Conservation (phyloP, 2,113 vertebrate genomes). For the Carassius carassius region DNA sequence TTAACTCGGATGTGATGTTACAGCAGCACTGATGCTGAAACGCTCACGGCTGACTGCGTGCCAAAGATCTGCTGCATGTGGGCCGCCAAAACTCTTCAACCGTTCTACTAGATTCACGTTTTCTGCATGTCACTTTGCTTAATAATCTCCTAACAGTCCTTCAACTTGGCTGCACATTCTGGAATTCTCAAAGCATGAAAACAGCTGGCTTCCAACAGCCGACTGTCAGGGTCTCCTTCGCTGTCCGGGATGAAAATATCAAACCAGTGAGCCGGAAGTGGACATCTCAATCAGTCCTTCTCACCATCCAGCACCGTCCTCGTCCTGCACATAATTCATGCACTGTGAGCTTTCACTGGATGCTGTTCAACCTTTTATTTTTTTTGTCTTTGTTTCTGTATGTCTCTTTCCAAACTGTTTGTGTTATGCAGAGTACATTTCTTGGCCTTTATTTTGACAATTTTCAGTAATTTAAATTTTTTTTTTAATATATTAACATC, state of each 20-base stretch:
- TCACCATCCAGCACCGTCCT: constrained; percentile 59
- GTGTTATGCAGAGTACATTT: neutral
- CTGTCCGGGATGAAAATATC: constrained; percentile 81
- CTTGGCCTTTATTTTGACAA: neutral
- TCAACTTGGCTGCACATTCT: constrained; percentile 72
- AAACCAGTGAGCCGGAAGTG: constrained; percentile 78
- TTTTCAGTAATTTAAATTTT: neutral
- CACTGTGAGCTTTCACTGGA: constrained; percentile 22
- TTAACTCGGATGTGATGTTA: constrained; percentile 9
- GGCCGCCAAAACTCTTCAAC: constrained; percentile 47
- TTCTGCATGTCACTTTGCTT: constrained; percentile 78
- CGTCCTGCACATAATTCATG: constrained; percentile 73
- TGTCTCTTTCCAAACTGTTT: neutral
- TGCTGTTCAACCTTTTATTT: constrained; percentile 2
- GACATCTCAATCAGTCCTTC: constrained; percentile 76
- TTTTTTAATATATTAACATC: neutral
- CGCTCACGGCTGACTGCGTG: neutral
- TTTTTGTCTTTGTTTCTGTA: neutral
- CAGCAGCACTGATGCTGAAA: constrained; percentile 27
- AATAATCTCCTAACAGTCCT: constrained; percentile 79
- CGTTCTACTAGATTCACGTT: constrained; percentile 66
- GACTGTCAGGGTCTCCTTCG: constrained; percentile 78
- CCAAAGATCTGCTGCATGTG: constrained; percentile 11
- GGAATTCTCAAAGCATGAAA: constrained; percentile 76
- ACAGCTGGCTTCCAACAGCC: constrained; percentile 80